Percentiles rank a stretch among this genome's conserved stretches.
phyloP scores from a whole-genome alignment of 2,113 vertebrate species.

The Hippocampus barbouri region DNA sequence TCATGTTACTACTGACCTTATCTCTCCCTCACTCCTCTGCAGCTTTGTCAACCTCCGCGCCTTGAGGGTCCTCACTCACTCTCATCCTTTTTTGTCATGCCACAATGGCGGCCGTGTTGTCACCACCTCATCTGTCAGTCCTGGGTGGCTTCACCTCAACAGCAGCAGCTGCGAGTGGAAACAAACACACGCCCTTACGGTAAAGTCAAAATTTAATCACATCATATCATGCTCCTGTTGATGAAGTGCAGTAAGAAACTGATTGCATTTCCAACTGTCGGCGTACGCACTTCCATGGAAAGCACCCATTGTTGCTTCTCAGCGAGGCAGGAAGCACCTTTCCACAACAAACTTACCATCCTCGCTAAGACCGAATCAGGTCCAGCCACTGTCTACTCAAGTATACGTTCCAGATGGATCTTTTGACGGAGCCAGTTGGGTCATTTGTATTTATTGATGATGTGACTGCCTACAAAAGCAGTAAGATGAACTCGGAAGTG shows the following conservation, averaged over 20 bases:
- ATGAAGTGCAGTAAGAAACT: slow-evolving; percentile 42
- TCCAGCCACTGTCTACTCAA: slow-evolving; percentile 28
- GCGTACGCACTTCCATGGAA: slow-evolving; percentile 71
- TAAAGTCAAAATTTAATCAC: slow-evolving; percentile 1
- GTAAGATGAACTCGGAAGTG: no score
- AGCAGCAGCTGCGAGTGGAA: not conserved
- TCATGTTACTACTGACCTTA: slow-evolving; percentile 36
- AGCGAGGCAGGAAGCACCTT: slow-evolving; percentile 73
- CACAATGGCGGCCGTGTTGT: slow-evolving; percentile 41
- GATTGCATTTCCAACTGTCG: slow-evolving; percentile 71
- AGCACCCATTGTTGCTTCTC: slow-evolving; percentile 71
- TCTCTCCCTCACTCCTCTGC: slow-evolving; percentile 24
- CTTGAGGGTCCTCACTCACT: slow-evolving; percentile 7
- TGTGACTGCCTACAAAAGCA: no score
- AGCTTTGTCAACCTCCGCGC: slow-evolving; percentile 14
- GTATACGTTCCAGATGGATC: not conserved
- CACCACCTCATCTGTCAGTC: slow-evolving; percentile 57
- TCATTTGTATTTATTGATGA: no score
- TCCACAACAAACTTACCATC: slow-evolving; percentile 59
- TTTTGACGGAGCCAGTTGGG: not conserved
- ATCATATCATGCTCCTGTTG: slow-evolving; percentile 53
- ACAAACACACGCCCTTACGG: not conserved
- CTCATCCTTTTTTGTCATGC: slow-evolving; percentile 36
- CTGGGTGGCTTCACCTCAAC: slow-evolving; percentile 7
- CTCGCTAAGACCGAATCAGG: slow-evolving; percentile 41